These are phyloP conservation scores for Acropora tenuis DNA, from an alignment of 64 coral and sea anemone species.

Conservation along the genomic window DNA sequence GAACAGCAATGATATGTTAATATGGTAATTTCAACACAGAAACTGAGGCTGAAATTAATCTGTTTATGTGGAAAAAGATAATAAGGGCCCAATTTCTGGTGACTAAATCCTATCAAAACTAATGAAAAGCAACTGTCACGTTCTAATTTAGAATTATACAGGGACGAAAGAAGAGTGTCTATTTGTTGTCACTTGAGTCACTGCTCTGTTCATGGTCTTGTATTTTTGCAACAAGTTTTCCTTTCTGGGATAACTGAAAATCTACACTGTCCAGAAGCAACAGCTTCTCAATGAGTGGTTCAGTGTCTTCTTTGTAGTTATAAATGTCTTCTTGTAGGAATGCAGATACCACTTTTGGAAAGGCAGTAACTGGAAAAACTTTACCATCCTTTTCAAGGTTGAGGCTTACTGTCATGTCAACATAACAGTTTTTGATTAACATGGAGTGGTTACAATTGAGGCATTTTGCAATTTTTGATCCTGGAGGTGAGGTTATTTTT, in stretches of 20 bases:
- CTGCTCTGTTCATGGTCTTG: slow-evolving; percentile 3
- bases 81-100: slow-evolving; percentile 18
- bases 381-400: slow-evolving; percentile 51
- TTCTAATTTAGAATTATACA: slow-evolving; percentile 25
- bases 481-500: slow-evolving; percentile 32
- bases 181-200: slow-evolving; percentile 30
- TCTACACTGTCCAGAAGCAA: slow-evolving; percentile 22
- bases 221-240: slow-evolving; percentile 39
- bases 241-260: slow-evolving; percentile 33
- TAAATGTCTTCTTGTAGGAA: slow-evolving; percentile 60
- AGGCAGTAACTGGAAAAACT: slow-evolving; percentile 43
- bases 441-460: slow-evolving; percentile 52
- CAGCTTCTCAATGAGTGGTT: slow-evolving; percentile 34
- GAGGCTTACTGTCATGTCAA: slow-evolving; percentile 42
- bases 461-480: slow-evolving; percentile 40
- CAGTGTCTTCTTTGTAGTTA: slow-evolving; percentile 51
- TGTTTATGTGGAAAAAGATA: slow-evolving; percentile 27
- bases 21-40: slow-evolving; percentile 20
- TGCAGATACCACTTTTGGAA: slow-evolving; percentile 37
- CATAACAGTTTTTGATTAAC: slow-evolving; percentile 61
- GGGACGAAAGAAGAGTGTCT: slow-evolving; percentile 27
- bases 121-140: slow-evolving; percentile 23
- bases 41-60: slow-evolving; percentile 3
- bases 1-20: slow-evolving; percentile 27
- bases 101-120: slow-evolving; percentile 27